These are phyloP conservation scores for Cryptotis parvus DNA, from an alignment of 2,113 vertebrate genomes.

Conservation along the genomic window DNA sequence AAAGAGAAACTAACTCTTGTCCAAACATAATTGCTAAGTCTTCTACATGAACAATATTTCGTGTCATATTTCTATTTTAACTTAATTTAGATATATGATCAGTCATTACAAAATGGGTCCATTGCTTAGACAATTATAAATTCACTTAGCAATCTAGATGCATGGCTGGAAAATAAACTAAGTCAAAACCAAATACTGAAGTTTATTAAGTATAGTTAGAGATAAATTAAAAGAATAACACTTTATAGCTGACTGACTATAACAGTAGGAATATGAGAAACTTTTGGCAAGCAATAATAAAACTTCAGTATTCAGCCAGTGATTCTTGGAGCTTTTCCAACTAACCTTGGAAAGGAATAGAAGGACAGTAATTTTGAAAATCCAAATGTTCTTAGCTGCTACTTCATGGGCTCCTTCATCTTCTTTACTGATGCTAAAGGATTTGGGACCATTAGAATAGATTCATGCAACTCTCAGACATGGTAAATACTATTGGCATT, in stretches of 20 bases:
- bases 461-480: background rate
- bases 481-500: background rate
- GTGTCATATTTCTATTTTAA: background rate
- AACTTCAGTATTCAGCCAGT: background rate
- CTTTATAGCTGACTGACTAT: background rate
- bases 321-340: background rate
- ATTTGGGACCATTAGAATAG: background rate
- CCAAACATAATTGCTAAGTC: background rate
- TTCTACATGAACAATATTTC: background rate
- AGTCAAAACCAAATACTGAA: background rate
- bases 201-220: background rate
- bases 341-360: background rate
- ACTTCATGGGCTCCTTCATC: background rate
- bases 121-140: background rate
- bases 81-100: slow-evolving; percentile 23
- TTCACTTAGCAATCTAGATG: background rate
- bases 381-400: background rate
- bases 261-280: background rate
- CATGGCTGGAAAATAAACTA: background rate
- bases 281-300: background rate
- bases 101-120: background rate
- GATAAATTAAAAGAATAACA: background rate
- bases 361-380: background rate
- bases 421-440: background rate
- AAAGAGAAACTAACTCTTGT: background rate